Base-by-base conservation (phyloP, 1,140 invertebrate species). In the Nasonia vitripennis region DNA sequence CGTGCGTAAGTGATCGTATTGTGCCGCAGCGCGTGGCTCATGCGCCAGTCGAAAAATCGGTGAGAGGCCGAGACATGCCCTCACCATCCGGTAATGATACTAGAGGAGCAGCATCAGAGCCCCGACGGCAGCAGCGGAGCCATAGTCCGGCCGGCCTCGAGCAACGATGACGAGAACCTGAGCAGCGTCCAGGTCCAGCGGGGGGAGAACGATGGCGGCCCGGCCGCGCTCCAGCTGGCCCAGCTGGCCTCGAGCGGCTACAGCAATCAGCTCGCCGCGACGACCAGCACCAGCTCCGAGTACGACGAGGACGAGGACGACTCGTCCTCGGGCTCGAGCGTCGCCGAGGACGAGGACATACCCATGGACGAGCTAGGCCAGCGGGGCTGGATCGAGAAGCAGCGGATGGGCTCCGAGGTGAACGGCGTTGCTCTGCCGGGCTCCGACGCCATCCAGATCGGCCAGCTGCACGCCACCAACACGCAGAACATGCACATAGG, bases 401-500 rank as follows among this genome's bases (percentile, higher is more conserved):
- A 51, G 6, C 10, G 10, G 2, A 1, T 34, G 68, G 27, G 27
- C 17, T 71, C 68, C 11, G 77, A 12, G 55, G 79, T 55, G 4
- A 86, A 84, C 81, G 83, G 83, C 0, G 1, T 86, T 2, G 48
- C 81, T 1, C 62, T 88, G 23, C 88, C 88, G 0, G 74, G 68
- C 5, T 41, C 79, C 2, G 90, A 92, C 31, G 7, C 83, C 87
- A 6, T 82, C 90, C 45, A 91, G 87, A 71, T 87, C 73, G 94
- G 94, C 10, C 94, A 94, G 86, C 93, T 95, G 20, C 93, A 92
- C 14, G 91, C 95, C 0, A 94, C 91, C 62, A 95, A 95, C 87
- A 95, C 95, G 0, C 92, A 91, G n/a, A 95, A 95, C 86, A 94
- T 96, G 5, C 95, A 95, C 87, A 94, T 96, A 55, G 95, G 95